Evolutionary conservation across 1,140 invertebrate genomes (phyloP), one percentile per base, ranked within the genome.

Genomic region (Pentalonia nigronervosa): DNA sequence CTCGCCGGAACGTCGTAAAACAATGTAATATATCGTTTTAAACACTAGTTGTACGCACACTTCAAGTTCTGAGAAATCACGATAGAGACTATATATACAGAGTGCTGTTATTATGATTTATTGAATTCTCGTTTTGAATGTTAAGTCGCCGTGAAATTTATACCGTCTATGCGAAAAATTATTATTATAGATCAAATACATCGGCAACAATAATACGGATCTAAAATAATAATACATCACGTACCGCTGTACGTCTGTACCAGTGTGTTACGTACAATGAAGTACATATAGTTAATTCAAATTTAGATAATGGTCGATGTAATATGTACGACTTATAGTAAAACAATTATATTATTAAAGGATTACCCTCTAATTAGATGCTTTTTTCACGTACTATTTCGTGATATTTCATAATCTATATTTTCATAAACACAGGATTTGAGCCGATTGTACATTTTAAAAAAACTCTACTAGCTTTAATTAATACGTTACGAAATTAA

Each of bases 21-120:
- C 84, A 86, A 86, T 86, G 45, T 86, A 86, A 86, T 45, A 86
- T 86, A 86, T 84, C n/a, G 36, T 83, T 21, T 83, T 83, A 84
- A 76, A 76, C 30, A n/a, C 60, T 76, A 76, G 60, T 84, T 41
- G 41, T 84, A 84, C 83, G 60, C 41, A 23, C 23, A 45, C 25
- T 47, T 45, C 23, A 25, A 86, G 14, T 86, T 86, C 84, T 86
- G 47, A 86, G 84, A 86, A 86, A 76, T 76, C 14, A n/a, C 14
- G 60, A 76, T 76, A 76, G 60, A 76, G n/a, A n/a, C 14, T 76
- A n/a, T 56, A 53, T 67, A n/a, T 1, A 17, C 60, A 76, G 30
- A 86, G 41, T 30, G 36, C 84, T 86, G 36, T 86, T 47, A 17
- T 86, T 86, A 86, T 86, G 84, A 86, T 86, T 86, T 86, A 86